Percentiles rank a stretch among this genome's conserved stretches.
Evolutionary conservation across 2,113 vertebrate genomes (phyloP).

Genomic region (Sula dactylatra): DNA sequence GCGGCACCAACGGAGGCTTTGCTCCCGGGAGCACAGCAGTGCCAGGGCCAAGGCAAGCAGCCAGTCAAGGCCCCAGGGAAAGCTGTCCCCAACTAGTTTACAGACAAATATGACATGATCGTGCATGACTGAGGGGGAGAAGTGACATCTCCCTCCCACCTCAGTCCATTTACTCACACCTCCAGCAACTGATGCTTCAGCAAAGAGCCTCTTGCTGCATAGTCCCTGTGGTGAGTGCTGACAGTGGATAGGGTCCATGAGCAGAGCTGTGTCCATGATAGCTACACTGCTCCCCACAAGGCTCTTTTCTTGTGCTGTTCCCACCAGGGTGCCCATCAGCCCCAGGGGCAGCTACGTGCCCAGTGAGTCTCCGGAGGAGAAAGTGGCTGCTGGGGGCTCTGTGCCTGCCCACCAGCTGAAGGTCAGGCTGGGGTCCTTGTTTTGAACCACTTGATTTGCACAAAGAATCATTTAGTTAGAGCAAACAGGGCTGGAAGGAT

Average conservation of each 20-base stretch:
- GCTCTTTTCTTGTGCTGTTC: background rate
- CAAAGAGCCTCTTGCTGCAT: background rate
- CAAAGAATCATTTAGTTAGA: background rate
- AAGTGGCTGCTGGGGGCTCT: background rate
- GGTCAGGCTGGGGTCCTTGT: background rate
- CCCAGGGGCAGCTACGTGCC: rapidly evolving
- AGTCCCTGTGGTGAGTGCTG: background rate
- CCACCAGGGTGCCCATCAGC: rapidly evolving
- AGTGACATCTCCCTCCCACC: background rate
- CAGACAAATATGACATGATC: background rate
- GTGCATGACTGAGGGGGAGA: background rate
- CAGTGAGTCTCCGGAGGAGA: background rate
- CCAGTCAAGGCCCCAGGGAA: background rate
- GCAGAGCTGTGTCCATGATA: rapidly evolving
- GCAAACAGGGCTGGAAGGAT: background rate
- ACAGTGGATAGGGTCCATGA: rapidly evolving
- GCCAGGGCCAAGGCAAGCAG: rapidly evolving
- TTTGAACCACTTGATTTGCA: background rate
- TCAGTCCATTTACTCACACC: background rate
- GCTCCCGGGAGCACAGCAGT: background rate
- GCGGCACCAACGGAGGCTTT: rapidly evolving
- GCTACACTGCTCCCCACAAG: rapidly evolving
- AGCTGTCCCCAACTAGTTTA: background rate
- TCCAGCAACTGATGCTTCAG: rapidly evolving
- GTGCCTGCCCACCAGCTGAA: background rate